Base-by-base conservation (phyloP, 2,888 invertebrate species). In the Crematogaster levior region DNA sequence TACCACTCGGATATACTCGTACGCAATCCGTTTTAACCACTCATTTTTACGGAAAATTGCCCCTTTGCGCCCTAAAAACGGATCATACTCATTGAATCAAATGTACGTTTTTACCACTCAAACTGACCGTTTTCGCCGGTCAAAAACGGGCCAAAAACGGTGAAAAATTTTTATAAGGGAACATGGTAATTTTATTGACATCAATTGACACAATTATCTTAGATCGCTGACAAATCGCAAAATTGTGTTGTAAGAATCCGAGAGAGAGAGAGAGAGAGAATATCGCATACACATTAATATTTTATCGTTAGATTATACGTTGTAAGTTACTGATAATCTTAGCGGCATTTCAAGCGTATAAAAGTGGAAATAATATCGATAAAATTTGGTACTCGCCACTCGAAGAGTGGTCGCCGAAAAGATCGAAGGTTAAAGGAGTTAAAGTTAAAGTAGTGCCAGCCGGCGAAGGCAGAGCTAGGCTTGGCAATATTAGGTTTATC, bases 401-500 rank as follows among this genome's bases (percentile, higher is more conserved):
- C n/a, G n/a, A n/a, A n/a, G 24, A 51, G 40, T 60, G 68, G 27
- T 58, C 27, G 79, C 43, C 40, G 43, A 43, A 46, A 10, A 84
- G 56, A 61, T 72, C 30, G 72, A 68, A 73, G 70, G 58, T 72
- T 53, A 83, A 84, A 58, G 63, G 83, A 60, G 61, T 61, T 61
- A 68, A 75, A 70, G 58, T 68, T 48, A 81, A 81, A 65, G 60
- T 73, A 58, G 56, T 27, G 48, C 46, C 75, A 68, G 51, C 21
- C 46, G 48, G 75, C 56, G 72, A 21, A 43, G 48, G 75, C 56
- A 65, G 18, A 43, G 51, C 73, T 80, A 82, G 75, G 82, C 77
- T 68, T 40, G 81, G 75, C 82, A 81, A 87, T 89, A 89, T 89
- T 89, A 89, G 89, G 84, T 85, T 89, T 84, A 84, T 89, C 87